Base-by-base conservation (phyloP, 2,113 vertebrate genomes). In the Nettapus auritus region DNA sequence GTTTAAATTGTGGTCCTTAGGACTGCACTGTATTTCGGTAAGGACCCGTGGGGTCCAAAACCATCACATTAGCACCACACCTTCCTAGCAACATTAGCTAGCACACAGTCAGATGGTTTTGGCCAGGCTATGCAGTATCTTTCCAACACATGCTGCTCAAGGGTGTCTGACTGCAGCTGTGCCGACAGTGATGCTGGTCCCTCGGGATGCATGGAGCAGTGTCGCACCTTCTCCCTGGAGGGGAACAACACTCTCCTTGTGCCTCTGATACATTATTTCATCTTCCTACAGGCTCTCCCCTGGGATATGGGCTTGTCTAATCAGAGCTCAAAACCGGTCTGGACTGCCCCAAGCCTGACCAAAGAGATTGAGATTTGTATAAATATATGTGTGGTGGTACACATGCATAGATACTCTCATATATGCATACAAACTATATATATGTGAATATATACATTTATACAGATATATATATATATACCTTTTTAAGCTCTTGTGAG, bases 111-210 rank as follows among this genome's bases (percentile, higher is more conserved):
- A 64, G 55, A 63, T 18, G 8, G 31, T 13, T 80, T 66, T 59
- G 55, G n/a, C 16, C 5, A 18, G 22, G 77, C 33, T 57, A 13
- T 8, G 13, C 55, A 16, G 25, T 36, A 87, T 29, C 9, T 29
- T 18, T 66, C 6, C 34, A 38, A 34, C n/a, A 86, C 22, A 80
- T 22, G 36, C 29, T 90, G 21, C 26, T 46, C 42, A 23, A 71
- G 10, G 33, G 73, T 1, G 2, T 19, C 33, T 1, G 1, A 57
- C 25, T 40, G 11, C 1, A 0, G 25, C 50, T 59, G 23, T 10
- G 21, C 15, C 79, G n/a, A 36, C 16, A 28, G 26, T 4, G 46
- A 34, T 38, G 55, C n/a, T 68, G 20, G 13, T 46, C 29, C n/a
- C 29, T 44, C 38, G 53, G 48, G 33, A 77, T 53, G 55, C 26